Base-by-base conservation (phyloP, 2,113 vertebrate genomes). In the Scartelaos histophorus region DNA sequence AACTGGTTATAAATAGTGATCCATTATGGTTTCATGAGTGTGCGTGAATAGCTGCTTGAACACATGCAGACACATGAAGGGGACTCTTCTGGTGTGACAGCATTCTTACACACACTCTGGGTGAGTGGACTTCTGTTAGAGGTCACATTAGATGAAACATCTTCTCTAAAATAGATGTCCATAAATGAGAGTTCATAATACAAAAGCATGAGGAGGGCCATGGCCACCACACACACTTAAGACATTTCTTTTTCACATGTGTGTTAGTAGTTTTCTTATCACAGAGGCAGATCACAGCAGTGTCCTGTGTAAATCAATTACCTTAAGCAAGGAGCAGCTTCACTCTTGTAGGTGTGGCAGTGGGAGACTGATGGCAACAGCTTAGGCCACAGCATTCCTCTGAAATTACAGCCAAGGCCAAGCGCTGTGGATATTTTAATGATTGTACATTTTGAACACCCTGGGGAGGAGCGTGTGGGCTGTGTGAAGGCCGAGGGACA, bases 401-500 rank as follows among this genome's bases (percentile, higher is more conserved):
- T 77, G 74, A 85, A 86, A 85, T 87, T 71, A 85, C 78, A 82
- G 86, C 81, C 76, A 76, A 71, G 83, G 58, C 78, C 53, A 70
- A 78, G 80, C 79, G 74, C 68, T 80, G 79, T 77, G 83, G 58
- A 76, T 51, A 85, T 90, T 91, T 84, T 81, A 92, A 91, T 88
- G 87, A 91, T 90, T 88, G 79, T 83, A 87, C 81, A 88, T 91
- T 87, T 85, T 84, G 86, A 91, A 83, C 80, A 85, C 84, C 79
- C 87, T 54, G 79, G 81, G 84, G 91, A 69, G 7, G 72, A 68
- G 76, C 58, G 61, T 80, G 78, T 29, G 73, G 76, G 77, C 74
- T 68, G 69, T 80, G 60, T 82, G 38, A 80, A 79, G 68, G 58
- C 76, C 70, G 74, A 56, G 76, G 73, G 76, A 78, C 19, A 67